Evolutionary conservation across 2,797 vertebrate species (phyloP).

Genomic region (Apodemus agrarius): DNA sequence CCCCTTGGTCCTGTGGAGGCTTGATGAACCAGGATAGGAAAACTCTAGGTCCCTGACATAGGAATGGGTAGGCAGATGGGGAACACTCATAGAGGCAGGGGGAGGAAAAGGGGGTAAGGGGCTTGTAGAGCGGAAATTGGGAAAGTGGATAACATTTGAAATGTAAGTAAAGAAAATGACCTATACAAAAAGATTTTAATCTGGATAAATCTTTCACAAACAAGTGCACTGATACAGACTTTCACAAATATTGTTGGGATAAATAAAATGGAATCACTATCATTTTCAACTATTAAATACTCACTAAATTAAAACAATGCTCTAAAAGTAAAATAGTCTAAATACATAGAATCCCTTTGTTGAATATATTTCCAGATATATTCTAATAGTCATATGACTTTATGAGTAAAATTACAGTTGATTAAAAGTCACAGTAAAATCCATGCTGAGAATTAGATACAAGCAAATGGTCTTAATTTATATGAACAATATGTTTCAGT

Average conservation of each 20-base stretch:
- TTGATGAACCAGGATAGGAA: no score
- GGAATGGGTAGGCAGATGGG: no score
- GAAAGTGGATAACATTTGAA: no score
- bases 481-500: neutral
- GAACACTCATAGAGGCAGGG: no score
- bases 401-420: neutral
- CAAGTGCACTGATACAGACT: neutral
- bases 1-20: no score
- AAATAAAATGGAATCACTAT: neutral
- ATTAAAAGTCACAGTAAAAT: constrained; percentile 14
- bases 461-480: neutral
- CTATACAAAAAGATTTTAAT: neutral
- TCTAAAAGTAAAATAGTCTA: neutral
- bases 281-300: neutral
- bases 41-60: no score
- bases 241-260: neutral
- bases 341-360: neutral
- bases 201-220: neutral
- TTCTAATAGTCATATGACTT: neutral
- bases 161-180: no score
- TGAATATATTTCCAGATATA: neutral
- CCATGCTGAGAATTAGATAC: neutral
- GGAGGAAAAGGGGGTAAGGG: no score
- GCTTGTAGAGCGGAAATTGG: no score
- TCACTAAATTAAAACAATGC: neutral